Percentiles rank a stretch among this genome's conserved stretches.
phyloP scores from a whole-genome alignment of 2,888 invertebrate species.

The Notodonta dromedarius region DNA sequence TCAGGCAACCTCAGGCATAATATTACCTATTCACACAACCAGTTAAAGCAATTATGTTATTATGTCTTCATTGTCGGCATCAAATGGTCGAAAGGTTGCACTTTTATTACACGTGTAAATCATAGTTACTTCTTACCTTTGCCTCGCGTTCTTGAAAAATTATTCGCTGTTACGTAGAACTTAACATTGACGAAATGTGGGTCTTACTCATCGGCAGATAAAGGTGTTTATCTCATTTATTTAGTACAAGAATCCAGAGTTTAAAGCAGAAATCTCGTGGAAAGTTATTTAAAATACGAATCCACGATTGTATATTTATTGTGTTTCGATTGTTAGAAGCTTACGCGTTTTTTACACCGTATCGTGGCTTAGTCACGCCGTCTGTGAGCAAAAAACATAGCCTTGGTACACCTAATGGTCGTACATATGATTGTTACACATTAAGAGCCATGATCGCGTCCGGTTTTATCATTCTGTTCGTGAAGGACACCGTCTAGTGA shows the following conservation, averaged over 20 bases:
- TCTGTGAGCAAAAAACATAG: conserved; percentile 64
- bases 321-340: conserved; percentile 2
- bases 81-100: conserved; percentile 17
- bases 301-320: neutral
- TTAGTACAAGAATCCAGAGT: neutral
- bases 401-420: conserved; percentile 68
- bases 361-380: conserved; percentile 64
- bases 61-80: conserved; percentile 19
- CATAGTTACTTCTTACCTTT: neutral
- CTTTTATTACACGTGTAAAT: neutral
- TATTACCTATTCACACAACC: neutral
- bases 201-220: no score
- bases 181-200: no score
- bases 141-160: no score
- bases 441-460: conserved; percentile 50
- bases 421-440: conserved; percentile 67
- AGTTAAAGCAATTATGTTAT: neutral
- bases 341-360: neutral
- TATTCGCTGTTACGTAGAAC: no score
- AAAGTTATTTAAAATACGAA: neutral
- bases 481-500: conserved; percentile 22
- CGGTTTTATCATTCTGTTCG: conserved; percentile 41
- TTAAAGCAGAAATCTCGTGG: neutral
- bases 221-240: no score
- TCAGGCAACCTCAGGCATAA: no score